Conservation (phyloP, 23 tunicate genomes). For the Phallusia fumigata region DNA sequence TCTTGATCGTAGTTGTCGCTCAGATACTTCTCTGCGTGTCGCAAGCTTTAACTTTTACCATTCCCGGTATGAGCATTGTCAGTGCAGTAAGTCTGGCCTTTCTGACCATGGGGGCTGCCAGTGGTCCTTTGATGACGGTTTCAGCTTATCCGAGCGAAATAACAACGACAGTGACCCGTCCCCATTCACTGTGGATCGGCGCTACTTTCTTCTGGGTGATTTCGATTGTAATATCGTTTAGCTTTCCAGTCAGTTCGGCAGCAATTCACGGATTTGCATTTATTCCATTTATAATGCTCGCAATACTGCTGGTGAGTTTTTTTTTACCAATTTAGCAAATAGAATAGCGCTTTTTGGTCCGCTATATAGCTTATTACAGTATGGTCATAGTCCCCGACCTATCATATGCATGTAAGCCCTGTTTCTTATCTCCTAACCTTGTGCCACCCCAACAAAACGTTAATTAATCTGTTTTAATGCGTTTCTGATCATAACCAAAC, state of each 20-base stretch:
- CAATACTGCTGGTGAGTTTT: background rate
- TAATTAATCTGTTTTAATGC: no score
- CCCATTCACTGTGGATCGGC: constrained; percentile 19
- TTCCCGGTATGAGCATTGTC: background rate
- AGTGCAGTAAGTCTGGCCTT: background rate
- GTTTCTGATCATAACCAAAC: no score
- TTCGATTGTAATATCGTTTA: background rate
- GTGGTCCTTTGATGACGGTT: background rate
- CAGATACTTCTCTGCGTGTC: constrained; percentile 24
- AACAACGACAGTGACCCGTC: constrained; percentile 22
- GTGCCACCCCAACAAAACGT: no score
- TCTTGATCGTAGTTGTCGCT: background rate
- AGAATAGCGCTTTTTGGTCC: no score
- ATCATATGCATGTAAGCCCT: no score
- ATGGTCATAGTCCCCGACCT: no score
- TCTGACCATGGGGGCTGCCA: background rate
- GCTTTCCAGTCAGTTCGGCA: background rate
- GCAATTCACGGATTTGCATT: constrained; percentile 15
- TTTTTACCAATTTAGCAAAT: no score
- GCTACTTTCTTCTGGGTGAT: constrained; percentile 5
- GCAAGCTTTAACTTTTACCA: background rate
- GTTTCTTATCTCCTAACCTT: no score
- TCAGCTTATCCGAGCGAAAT: background rate
- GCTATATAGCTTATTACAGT: no score
- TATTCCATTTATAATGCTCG: background rate